These are phyloP conservation scores for Hirudinaria manillensis DNA, from an alignment of 2,888 invertebrate genomes.

Conservation along the genomic window DNA sequence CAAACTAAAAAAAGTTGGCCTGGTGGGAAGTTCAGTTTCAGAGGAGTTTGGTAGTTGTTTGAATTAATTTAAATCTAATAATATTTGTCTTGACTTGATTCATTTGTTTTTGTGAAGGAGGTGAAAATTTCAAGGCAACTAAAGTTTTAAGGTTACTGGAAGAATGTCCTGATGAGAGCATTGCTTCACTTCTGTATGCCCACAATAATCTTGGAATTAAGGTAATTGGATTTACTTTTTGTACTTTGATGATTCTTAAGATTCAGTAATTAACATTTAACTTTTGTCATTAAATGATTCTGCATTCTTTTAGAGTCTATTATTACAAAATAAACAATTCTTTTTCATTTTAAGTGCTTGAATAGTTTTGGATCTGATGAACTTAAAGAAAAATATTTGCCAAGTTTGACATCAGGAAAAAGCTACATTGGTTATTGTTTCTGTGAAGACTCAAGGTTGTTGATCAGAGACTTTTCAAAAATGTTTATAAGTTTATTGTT, in stretches of 20 bases:
- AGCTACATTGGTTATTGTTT: not conserved
- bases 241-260: no score
- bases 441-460: not conserved
- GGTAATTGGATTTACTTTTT: not conserved
- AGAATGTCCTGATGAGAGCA: not conserved
- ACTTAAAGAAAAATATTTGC: conserved; percentile 11
- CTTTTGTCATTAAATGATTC: no score
- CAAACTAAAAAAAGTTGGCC: not conserved
- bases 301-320: no score
- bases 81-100: no score
- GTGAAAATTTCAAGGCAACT: not conserved
- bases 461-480: no score
- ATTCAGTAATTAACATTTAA: no score
- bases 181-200: not conserved
- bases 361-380: not conserved
- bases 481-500: no score
- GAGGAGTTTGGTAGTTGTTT: not conserved
- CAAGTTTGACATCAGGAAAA: not conserved
- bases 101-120: not conserved
- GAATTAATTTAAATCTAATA: not conserved
- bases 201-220: conserved; percentile 11
- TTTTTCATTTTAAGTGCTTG: no score
- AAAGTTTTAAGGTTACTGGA: not conserved
- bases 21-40: not conserved
- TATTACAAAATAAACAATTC: no score